Base-by-base conservation (phyloP, 2,888 invertebrate genomes). In the Ormyrus rosae region DNA sequence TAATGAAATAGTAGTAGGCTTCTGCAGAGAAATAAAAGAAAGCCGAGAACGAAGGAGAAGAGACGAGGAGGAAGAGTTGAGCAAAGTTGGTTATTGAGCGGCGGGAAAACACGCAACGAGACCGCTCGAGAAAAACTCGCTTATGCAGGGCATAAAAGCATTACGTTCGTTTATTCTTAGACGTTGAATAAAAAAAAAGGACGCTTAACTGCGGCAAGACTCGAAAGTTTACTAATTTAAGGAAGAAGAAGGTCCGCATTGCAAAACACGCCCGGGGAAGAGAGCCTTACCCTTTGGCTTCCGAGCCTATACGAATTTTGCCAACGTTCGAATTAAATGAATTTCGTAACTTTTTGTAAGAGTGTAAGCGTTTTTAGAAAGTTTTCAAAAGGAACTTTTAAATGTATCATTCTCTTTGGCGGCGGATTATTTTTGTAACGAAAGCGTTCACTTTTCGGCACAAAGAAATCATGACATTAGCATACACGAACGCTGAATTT, bases 61-160 rank as follows among this genome's bases (percentile, higher is more conserved):
- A 63, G 48, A 51, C 34, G 34, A 34, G 34, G 34, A 65, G 67
- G 69, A 71, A 64, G 67, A 72, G 64, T 69, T 69, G 19, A 74
- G 63, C 48, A 80, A 76, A 80, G 67, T 80, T 80, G 46, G 80
- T 71, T 80, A 80, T 76, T 71, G 76, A 80, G 80, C 74, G 64
- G 74, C 45, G 74, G 19, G 61, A 71, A 80, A 75, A 80, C 74
- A 80, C 74, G 75, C 58, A 64, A 79, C 50, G 80, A 60, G 56
- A 80, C 65, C 61, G 67, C 70, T 19, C 67, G 58, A 67, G 68
- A 75, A 76, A 71, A 80, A 71, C 71, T 65, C 75, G 80, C 80
- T 80, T 80, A 58, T 64, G 69, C 78, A 19, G 11, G 55, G 63
- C 61, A 78, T 78, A 73, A 78, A 73, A 56, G 78, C 68, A 73